phyloP scores from a whole-genome alignment of 2,113 vertebrate species.

The Capreolus pygargus region DNA sequence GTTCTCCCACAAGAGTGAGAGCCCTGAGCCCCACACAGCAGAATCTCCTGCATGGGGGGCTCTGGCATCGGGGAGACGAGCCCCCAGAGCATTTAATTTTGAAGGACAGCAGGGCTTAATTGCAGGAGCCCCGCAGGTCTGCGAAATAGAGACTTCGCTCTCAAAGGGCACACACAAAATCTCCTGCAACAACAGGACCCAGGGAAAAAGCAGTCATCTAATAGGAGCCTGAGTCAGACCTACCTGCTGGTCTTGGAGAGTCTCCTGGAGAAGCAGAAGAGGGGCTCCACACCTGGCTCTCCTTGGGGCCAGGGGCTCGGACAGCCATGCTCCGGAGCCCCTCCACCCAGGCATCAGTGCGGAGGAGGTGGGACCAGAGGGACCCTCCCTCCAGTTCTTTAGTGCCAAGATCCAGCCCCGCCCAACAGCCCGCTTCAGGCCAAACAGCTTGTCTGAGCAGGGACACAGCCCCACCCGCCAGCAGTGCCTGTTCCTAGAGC shows the following conservation, averaged over 20 bases:
- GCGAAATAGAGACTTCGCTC: background rate
- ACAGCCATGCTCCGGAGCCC: accelerated
- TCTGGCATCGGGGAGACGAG: background rate
- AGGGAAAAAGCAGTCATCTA: background rate
- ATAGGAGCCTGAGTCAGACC: background rate
- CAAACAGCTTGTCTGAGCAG: background rate
- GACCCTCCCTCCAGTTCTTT: background rate
- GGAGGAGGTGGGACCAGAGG: background rate
- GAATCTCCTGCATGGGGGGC: background rate
- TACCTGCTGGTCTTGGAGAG: background rate
- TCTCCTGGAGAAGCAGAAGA: background rate
- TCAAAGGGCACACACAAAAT: background rate
- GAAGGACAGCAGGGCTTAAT: background rate
- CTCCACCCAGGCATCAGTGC: background rate
- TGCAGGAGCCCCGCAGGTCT: background rate
- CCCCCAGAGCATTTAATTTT: background rate
- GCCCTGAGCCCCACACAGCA: background rate
- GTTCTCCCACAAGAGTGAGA: background rate
- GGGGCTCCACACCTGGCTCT: background rate
- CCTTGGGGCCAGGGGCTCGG: background rate
- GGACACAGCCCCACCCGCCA: background rate
- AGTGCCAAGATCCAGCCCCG: background rate
- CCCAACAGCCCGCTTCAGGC: background rate
- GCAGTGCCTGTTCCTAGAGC: background rate
- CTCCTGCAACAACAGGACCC: background rate